Percentiles rank a stretch among this genome's conserved stretches.
Conservation (phyloP, 2,113 vertebrate genomes). For the Erythrocercus mccallii region DNA sequence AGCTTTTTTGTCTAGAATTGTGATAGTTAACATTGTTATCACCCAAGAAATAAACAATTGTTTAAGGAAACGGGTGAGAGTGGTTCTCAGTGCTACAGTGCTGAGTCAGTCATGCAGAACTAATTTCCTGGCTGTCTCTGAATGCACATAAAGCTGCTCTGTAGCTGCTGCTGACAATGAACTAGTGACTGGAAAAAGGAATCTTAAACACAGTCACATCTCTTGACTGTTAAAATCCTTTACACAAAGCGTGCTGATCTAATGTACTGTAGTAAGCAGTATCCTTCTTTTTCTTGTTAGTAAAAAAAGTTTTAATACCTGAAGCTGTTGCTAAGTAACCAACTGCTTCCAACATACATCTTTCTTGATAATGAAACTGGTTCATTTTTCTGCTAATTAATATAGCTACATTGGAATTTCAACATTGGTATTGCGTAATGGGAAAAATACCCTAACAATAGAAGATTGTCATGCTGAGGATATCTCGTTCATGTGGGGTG, state of each 20-base stretch:
- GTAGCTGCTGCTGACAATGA: slow-evolving; percentile 79
- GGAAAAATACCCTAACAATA: not conserved
- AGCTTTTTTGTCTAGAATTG: not conserved
- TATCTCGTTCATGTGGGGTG: not conserved
- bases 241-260: slow-evolving; percentile 71
- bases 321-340: slow-evolving; percentile 69
- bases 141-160: slow-evolving; percentile 80
- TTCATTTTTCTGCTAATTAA: not conserved
- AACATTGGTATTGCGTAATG: slow-evolving; percentile 18
- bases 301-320: slow-evolving; percentile 54
- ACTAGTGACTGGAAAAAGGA: slow-evolving; percentile 79
- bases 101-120: slow-evolving; percentile 78
- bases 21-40: slow-evolving; percentile 70
- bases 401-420: not conserved
- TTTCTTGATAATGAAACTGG: slow-evolving; percentile 29
- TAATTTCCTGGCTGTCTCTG: slow-evolving; percentile 83
- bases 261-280: slow-evolving; percentile 52
- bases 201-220: slow-evolving; percentile 83
- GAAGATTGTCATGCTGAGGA: not conserved
- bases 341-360: slow-evolving; percentile 50
- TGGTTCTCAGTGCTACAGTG: slow-evolving; percentile 59
- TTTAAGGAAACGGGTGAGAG: slow-evolving; percentile 67
- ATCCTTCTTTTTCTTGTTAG: not conserved
- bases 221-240: slow-evolving; percentile 80
- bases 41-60: slow-evolving; percentile 75